Base-by-base conservation (phyloP, 2,113 vertebrate genomes). In the Proterorhinus semilunaris region DNA sequence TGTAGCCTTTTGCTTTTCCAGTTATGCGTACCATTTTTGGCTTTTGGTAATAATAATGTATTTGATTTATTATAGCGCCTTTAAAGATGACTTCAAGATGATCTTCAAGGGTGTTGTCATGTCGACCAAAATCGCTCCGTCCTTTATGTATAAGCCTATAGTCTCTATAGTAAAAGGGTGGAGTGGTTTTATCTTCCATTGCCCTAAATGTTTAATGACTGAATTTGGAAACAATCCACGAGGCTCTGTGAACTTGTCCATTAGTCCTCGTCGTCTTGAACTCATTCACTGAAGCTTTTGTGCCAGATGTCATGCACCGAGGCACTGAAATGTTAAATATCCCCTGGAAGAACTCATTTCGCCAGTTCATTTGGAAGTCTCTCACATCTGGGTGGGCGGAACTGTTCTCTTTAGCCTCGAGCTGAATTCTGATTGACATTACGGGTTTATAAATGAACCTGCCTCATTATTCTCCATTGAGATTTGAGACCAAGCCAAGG, bases 361-460 rank as follows among this genome's bases (percentile, higher is more conserved):
- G 50, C 65, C 51, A 51, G 62, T 70, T 75, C 68, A 63, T 68
- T 58, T 43, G 65, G 69, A 78, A 58, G 50, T 74, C 74, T 75
- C 74, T 75, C 64, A 57, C 54, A 74, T 59, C 53, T 55, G 65
- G 15, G 21, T 65, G 65, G 48, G 64, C 55, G 64, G 61, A 58
- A 71, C 62, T 70, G 43, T 48, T 64, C 51, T 17, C 16, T n/a
- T 51, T 58, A 45, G 77, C 69, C 75, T 68, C 58, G 49, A 85
- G 66, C 55, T 11, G 61, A 45, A 49, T 71, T 58, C 59, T 72
- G 78, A 72, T 68, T 13, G 45, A 79, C 73, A 70, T 77, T 65
- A 77, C 61, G 47, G 58, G 55, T 27, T 65, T 70, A 44, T 49
- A 70, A 77, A 81, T 79, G 62, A 72, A 81, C 76, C 73, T 72